These are phyloP conservation scores for Pelvicachromis taeniatus DNA, from an alignment of 2,113 vertebrate species.

Conservation along the genomic window DNA sequence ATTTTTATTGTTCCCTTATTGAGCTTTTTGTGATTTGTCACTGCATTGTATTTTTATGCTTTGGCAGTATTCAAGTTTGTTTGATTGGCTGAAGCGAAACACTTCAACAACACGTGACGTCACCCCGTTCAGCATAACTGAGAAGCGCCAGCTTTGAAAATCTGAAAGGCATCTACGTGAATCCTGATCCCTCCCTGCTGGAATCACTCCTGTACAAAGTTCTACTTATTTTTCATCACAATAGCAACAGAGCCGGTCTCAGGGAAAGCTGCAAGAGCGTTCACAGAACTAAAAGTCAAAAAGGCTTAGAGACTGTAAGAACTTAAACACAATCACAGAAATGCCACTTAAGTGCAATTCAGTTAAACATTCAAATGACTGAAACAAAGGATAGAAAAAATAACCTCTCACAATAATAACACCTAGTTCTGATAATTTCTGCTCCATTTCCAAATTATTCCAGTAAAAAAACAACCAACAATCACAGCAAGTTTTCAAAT, in stretches of 20 bases:
- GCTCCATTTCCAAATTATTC: not conserved
- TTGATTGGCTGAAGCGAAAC: no score
- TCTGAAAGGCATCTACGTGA: not conserved
- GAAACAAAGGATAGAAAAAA: rapidly evolving
- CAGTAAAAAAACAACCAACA: not conserved
- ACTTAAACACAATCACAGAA: not conserved
- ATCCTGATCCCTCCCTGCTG: not conserved
- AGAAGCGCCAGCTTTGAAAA: no score
- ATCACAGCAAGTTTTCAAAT: not conserved
- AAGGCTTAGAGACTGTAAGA: not conserved
- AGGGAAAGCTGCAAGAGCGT: not conserved
- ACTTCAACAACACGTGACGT: no score
- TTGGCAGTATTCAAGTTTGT: no score
- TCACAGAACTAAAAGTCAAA: not conserved
- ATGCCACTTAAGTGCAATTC: rapidly evolving
- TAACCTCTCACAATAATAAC: not conserved
- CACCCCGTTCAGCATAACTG: no score
- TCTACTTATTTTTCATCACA: not conserved
- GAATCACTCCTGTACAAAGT: not conserved
- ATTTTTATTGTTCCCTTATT: no score
- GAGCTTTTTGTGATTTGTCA: no score
- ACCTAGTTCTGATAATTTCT: not conserved
- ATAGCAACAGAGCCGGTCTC: not conserved
- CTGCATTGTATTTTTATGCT: no score
- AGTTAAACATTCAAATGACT: not conserved